Evolutionary conservation across 30 jellyfish, hydroid and myxozoan genomes (phyloP), one percentile per base, ranked within the genome.

Genomic region (Hydractinia symbiolongicarpus): DNA sequence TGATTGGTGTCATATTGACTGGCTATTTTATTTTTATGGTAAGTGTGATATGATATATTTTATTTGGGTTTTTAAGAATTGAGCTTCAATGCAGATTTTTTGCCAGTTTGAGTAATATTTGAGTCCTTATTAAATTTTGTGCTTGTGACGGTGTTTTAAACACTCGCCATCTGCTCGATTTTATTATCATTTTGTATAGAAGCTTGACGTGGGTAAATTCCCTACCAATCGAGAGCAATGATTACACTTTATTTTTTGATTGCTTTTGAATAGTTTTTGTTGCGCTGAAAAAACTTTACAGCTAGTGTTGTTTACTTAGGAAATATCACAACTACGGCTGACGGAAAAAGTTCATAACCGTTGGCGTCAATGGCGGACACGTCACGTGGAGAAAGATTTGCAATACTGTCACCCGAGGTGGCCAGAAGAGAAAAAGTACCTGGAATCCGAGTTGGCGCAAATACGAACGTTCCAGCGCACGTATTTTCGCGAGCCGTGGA

Each of bases 301-400:
- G 44, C 44, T 30, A 30, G 44, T 30, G 44, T 30, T 30, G 44
- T 64, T 6, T 64, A 6, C 81, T 56, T 30, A 94, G 99, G 99
- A 94, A 76, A 66, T 94, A 6, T 66, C 78, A 56, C 99, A 94
- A 78, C 90, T 94, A 6, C 94, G 99, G 5, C 75, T 20, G 50
- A 94, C 95, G 61, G 99, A 94, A 77, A 84, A 81, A 79, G 84
- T 40, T 15, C 96, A 94, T 86, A 94, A 94, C 73, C 80, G 79
- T 77, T 94, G 99, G 99, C 93, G 99, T 1, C 89, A 74, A 55
- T 94, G 99, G 99, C 88, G 99, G 19, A 94, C 96, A 17, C 76
- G 96, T 40, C 99, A 94, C 30, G 99, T 94, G 50, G 99, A 94
- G 69, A 77, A 93, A 78, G 99, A 94, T 77, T 77, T 88, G 75